Evolutionary conservation across 2,113 vertebrate genomes (phyloP).

Genomic region (Chaetorhynchus papuensis): DNA sequence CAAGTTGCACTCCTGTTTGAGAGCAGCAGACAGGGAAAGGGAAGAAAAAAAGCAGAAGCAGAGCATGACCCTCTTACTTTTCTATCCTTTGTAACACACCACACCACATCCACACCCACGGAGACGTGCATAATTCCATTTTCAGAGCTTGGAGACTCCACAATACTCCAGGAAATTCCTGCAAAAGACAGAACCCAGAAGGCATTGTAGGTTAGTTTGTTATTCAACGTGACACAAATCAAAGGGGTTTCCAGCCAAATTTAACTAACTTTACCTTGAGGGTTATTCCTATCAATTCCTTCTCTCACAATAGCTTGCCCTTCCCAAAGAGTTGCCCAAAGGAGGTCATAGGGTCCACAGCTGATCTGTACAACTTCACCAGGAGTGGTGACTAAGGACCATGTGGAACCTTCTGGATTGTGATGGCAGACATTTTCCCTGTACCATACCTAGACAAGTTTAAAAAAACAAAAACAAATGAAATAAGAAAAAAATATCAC

Average conservation of each 20-base stretch:
- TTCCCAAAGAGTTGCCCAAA: conserved; percentile 97
- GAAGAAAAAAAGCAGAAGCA: not conserved
- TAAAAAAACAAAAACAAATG: not conserved
- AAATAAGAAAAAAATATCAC: not conserved
- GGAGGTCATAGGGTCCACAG: conserved; percentile 88
- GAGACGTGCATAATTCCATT: conserved; percentile 86
- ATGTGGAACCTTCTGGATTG: conserved; percentile 87
- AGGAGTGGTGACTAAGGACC: conserved; percentile 83
- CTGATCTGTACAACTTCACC: conserved; percentile 96
- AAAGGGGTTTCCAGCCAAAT: not conserved
- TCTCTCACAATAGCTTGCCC: conserved; percentile 92
- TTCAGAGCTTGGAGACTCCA: conserved; percentile 87
- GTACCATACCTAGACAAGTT: conserved; percentile 86
- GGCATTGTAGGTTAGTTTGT: not conserved
- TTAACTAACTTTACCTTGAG: conserved; percentile 76
- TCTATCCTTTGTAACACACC: conserved; percentile 92
- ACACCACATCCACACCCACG: conserved; percentile 87
- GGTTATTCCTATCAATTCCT: conserved; percentile 86
- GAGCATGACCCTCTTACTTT: conserved; percentile 78
- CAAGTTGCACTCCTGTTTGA: not conserved
- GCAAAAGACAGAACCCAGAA: not conserved
- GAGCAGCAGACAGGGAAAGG: not conserved
- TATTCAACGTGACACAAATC: not conserved
- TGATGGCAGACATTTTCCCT: conserved; percentile 85
- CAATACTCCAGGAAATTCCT: conserved; percentile 83